These are phyloP conservation scores for Molanna angustata DNA, from an alignment of 2,888 invertebrate species.

Conservation along the genomic window DNA sequence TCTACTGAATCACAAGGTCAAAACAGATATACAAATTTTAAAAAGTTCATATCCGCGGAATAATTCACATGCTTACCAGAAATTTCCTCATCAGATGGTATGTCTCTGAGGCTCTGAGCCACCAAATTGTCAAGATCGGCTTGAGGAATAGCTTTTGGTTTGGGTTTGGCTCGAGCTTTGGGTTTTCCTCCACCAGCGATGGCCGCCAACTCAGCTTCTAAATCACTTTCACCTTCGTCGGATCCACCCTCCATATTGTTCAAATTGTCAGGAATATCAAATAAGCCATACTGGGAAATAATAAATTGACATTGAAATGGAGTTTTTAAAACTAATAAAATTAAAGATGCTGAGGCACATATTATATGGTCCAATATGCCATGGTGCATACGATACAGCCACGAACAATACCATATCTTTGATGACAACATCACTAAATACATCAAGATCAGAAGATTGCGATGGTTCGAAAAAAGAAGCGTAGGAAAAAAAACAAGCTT, in stretches of 20 bases:
- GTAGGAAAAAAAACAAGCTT: too few relatives aligned
- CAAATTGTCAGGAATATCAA: slow-evolving; percentile 66
- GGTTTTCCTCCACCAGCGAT: slow-evolving; percentile 51
- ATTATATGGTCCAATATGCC: too few relatives aligned
- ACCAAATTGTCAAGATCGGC: slow-evolving; percentile 72
- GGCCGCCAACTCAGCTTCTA: slow-evolving; percentile 84
- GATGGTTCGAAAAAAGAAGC: too few relatives aligned
- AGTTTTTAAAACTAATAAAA: too few relatives aligned
- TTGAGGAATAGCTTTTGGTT: slow-evolving; percentile 46
- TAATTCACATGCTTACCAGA: too few relatives aligned
- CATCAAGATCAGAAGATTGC: too few relatives aligned
- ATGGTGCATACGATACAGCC: too few relatives aligned
- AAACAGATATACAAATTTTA: too few relatives aligned
- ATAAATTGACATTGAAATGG: background rate
- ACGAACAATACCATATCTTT: background rate
- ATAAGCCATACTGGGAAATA: slow-evolving; percentile 66
- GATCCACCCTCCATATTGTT: slow-evolving; percentile 55
- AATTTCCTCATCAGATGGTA: slow-evolving; percentile 73
- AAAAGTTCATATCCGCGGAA: too few relatives aligned
- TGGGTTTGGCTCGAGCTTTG: slow-evolving; percentile 41
- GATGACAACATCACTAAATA: too few relatives aligned
- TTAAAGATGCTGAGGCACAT: too few relatives aligned
- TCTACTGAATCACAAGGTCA: too few relatives aligned
- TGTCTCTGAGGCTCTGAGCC: slow-evolving; percentile 73
- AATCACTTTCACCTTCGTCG: slow-evolving; percentile 70